phyloP scores from a whole-genome alignment of 2,888 invertebrate genomes.

The Helicoverpa assulta region DNA sequence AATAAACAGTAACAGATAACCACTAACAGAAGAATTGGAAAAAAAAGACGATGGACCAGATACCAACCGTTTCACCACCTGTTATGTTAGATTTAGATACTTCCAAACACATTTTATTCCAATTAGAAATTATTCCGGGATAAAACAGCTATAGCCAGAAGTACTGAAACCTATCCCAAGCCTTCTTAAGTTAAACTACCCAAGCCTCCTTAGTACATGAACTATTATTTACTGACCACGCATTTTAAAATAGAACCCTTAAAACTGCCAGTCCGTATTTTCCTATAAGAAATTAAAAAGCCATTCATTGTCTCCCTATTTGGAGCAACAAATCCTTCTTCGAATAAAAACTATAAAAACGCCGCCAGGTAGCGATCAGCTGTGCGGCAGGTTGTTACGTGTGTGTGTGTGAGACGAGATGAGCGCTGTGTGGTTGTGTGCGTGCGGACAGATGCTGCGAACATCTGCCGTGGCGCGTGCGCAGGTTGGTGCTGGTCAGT shows the following conservation, averaged over 20 bases:
- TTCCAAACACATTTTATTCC: too few relatives aligned
- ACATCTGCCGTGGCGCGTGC: conserved; percentile 87
- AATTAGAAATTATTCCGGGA: too few relatives aligned
- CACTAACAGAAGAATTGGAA: background rate
- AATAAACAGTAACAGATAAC: background rate
- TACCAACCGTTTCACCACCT: background rate
- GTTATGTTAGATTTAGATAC: too few relatives aligned
- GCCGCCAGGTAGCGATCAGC: conserved; percentile 84
- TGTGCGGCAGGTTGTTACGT: conserved; percentile 81
- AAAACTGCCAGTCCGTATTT: background rate
- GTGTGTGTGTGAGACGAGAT: conserved; percentile 66
- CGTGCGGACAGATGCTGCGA: conserved; percentile 84
- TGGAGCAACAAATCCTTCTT: conserved; percentile 47
- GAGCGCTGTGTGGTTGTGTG: conserved; percentile 57
- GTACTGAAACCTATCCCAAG: too few relatives aligned
- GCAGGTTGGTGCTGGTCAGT: conserved; percentile 40
- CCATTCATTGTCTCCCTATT: conserved; percentile 21
- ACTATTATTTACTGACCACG: background rate
- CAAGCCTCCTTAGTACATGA: background rate
- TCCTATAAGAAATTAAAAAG: conserved; percentile 25
- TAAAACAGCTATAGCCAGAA: too few relatives aligned
- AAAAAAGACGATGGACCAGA: background rate
- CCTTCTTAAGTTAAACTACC: background rate
- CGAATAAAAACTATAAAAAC: conserved; percentile 71
- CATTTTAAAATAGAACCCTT: background rate